Conservation (phyloP, 53 echinoderm and acorn worm species). For the Zoroaster sp. region DNA sequence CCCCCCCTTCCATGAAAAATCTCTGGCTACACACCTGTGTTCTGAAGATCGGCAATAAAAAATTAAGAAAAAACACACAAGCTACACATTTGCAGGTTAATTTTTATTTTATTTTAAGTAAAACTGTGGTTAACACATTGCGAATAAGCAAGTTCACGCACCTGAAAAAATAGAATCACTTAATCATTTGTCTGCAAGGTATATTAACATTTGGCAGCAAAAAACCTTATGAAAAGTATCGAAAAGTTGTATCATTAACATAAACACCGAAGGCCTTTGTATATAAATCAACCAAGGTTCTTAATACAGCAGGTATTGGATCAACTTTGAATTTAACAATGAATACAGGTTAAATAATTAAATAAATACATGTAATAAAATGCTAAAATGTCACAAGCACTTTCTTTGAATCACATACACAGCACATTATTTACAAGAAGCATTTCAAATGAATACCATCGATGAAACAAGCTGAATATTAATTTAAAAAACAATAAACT, state of each 20-base stretch:
- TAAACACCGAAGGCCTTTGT: neutral
- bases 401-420: neutral
- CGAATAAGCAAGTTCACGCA: conserved; percentile 36
- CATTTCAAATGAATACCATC: neutral
- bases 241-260: neutral
- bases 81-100: neutral
- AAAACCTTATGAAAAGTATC: neutral
- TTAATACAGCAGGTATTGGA: neutral
- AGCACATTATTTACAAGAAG: neutral
- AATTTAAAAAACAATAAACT: neutral
- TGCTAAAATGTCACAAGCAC: neutral
- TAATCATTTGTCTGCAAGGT: conserved; percentile 23
- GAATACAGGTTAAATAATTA: neutral
- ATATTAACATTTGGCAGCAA: conserved; percentile 32
- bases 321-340: neutral
- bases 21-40: too few relatives aligned
- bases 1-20: too few relatives aligned
- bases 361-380: neutral
- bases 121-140: neutral
- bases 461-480: neutral
- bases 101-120: neutral
- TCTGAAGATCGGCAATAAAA: too few relatives aligned
- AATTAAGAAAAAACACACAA: neutral
- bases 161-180: conserved; percentile 34
- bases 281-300: neutral